Percentiles rank a stretch among this genome's conserved stretches.
Evolutionary conservation across 2,113 vertebrate genomes (phyloP).

Genomic region (Atrichornis clamosus): DNA sequence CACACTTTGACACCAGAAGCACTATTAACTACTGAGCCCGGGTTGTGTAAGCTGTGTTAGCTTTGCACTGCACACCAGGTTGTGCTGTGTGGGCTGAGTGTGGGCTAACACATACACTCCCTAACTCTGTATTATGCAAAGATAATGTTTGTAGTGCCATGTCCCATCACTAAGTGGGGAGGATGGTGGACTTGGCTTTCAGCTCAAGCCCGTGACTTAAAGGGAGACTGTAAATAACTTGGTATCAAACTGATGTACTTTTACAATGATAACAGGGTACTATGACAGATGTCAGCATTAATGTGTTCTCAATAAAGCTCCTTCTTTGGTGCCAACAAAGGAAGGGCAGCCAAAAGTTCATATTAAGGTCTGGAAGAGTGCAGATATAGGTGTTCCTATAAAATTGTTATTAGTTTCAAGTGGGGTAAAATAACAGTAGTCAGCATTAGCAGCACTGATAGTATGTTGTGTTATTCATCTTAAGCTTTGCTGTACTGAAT

Average conservation of each 20-base stretch:
- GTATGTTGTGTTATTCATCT: neutral
- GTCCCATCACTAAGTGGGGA: neutral
- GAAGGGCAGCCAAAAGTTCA: neutral
- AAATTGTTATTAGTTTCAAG: neutral
- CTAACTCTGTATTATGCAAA: neutral
- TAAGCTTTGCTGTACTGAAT: neutral
- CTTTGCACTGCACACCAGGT: neutral
- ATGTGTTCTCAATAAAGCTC: neutral
- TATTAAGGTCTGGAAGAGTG: neutral
- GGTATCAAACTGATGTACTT: conserved; percentile 47
- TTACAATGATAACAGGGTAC: conserved; percentile 14
- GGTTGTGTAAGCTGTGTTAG: neutral
- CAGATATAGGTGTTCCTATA: neutral
- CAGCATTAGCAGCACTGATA: neutral
- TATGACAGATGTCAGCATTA: conserved; percentile 14
- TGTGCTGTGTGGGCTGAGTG: neutral
- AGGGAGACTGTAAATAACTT: conserved; percentile 53
- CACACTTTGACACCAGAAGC: neutral
- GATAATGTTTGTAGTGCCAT: neutral
- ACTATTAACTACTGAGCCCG: neutral
- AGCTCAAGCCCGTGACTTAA: conserved; percentile 15
- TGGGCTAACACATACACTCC: neutral
- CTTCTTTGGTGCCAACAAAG: conserved; percentile 40
- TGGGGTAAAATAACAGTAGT: neutral
- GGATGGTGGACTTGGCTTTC: neutral